These are phyloP conservation scores for Limnothrissa miodon DNA, from an alignment of 2,113 vertebrate genomes.

Conservation along the genomic window DNA sequence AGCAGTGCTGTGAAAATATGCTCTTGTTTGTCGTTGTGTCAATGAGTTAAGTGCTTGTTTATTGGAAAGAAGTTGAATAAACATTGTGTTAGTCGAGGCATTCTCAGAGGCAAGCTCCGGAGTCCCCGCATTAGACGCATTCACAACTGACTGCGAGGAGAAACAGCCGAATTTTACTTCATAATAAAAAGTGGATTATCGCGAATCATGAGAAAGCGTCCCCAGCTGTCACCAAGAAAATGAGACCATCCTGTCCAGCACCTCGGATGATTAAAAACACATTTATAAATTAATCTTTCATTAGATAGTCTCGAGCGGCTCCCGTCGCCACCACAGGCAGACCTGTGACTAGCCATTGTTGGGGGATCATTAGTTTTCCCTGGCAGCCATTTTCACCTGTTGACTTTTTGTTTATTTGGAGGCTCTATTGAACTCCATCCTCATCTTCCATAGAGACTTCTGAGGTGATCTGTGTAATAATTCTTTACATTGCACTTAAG, in stretches of 20 bases:
- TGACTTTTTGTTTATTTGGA: slow-evolving; percentile 27
- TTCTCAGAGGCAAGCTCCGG: neutral
- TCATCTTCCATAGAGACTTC: neutral
- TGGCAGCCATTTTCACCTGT: slow-evolving; percentile 48
- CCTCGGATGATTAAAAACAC: slow-evolving; percentile 84
- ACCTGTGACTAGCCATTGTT: neutral
- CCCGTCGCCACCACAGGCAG: neutral
- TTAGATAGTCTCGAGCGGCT: slow-evolving; percentile 48
- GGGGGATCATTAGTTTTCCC: slow-evolving; percentile 6
- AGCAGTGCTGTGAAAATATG: neutral
- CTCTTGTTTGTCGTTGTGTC: slow-evolving; percentile 1
- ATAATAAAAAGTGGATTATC: slow-evolving; percentile 99
- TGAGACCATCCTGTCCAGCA: slow-evolving; percentile 81
- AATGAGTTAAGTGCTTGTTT: slow-evolving; percentile 9
- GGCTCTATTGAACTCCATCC: slow-evolving; percentile 11
- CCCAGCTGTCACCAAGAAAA: slow-evolving; percentile 97
- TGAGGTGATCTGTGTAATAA: neutral
- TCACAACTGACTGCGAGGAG: slow-evolving; percentile 82
- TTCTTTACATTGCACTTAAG: neutral
- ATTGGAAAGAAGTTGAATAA: neutral
- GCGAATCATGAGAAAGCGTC: slow-evolving; percentile 90
- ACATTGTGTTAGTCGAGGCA: neutral
- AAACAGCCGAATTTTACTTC: slow-evolving; percentile 90
- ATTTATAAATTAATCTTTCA: slow-evolving; percentile 81
- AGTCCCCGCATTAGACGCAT: slow-evolving; percentile 59